Base-by-base conservation (phyloP, 2,888 invertebrate species). In the Malthinus flaveolus region DNA sequence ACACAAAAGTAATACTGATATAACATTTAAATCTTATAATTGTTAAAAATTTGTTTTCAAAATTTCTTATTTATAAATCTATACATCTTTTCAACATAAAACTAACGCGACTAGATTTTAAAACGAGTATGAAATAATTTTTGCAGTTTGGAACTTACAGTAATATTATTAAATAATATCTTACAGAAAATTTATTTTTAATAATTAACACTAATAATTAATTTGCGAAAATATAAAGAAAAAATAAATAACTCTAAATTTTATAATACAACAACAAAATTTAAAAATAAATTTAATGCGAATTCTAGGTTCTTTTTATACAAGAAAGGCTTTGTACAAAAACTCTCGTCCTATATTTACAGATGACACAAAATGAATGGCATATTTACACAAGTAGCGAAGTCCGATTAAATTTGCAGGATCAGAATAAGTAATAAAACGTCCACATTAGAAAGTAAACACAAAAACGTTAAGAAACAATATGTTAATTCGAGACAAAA, bases 1-100 rank as follows among this genome's bases (percentile, higher is more conserved):
- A 46, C 42, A 49, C 47, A 61, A 61, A 58, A 39, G 13, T 58
- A 61, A 61, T 61, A 61, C 61, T 61, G 61, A 57, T 48, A n/a
- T 11, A 31, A 45, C 11, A 4, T 45, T 3, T 15, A 32, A 45
- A 32, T 8, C 8, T 11, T 7, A 13, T 12, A 45, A 45, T 23
- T 10, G 6, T 45, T 7, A 7, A 7, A 45, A 1, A 45, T 11
- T 23, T 45, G 23, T 45, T 32, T 3, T 45, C 10, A 10, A 15
- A 5, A 39, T 39, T 42, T 15, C 46, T 54, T 37, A 47, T 36
- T 54, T 47, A 23, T 47, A 54, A 54, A 47, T 49, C 48, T 51
- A 36, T 56, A 45, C 32, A 55, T 50, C 10, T 39, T 55, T 46
- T 42, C 42, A 49, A 39, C 48, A 42, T 12, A 48, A 36, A 58